phyloP scores from a whole-genome alignment of 2,797 vertebrate species.

The Adrianichthys oophorus region DNA sequence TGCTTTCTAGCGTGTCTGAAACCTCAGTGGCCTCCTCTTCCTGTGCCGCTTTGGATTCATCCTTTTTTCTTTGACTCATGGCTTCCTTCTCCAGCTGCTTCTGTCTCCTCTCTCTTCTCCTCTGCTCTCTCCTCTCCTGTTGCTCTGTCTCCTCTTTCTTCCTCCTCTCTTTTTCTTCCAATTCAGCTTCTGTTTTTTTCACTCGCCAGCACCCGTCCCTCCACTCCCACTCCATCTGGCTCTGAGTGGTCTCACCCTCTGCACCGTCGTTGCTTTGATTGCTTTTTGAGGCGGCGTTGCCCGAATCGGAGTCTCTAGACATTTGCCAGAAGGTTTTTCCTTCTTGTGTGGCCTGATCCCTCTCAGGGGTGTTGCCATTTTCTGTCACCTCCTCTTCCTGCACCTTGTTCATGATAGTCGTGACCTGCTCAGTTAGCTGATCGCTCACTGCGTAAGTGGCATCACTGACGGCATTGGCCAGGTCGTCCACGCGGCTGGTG shows the following conservation, averaged over 20 bases:
- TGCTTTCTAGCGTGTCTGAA: constrained; percentile 11
- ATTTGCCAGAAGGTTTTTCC: constrained; percentile 55
- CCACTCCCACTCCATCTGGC: constrained; percentile 76
- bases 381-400: constrained; percentile 71
- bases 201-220: constrained; percentile 74
- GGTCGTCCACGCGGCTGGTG: constrained; percentile 86
- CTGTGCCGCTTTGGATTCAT: constrained; percentile 18
- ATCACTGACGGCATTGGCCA: constrained; percentile 85
- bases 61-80: constrained; percentile 14
- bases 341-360: constrained; percentile 36
- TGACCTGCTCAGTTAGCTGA: constrained; percentile 90
- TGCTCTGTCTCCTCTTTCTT: constrained; percentile 56
- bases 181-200: constrained; percentile 63
- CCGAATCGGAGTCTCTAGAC: constrained; percentile 30
- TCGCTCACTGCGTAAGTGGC: constrained; percentile 87
- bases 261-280: constrained; percentile 25
- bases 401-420: constrained; percentile 86
- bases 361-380: constrained; percentile 27
- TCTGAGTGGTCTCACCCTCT: constrained; percentile 17
- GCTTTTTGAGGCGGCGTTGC: constrained; percentile 19
- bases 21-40: constrained; percentile 15
- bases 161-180: constrained; percentile 61
- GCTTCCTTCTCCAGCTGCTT: constrained; percentile 60
- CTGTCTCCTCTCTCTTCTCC: constrained; percentile 55
- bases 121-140: constrained; percentile 58